Base-by-base conservation (phyloP, 2,113 vertebrate genomes). In the Oreotrochilus melanogaster region DNA sequence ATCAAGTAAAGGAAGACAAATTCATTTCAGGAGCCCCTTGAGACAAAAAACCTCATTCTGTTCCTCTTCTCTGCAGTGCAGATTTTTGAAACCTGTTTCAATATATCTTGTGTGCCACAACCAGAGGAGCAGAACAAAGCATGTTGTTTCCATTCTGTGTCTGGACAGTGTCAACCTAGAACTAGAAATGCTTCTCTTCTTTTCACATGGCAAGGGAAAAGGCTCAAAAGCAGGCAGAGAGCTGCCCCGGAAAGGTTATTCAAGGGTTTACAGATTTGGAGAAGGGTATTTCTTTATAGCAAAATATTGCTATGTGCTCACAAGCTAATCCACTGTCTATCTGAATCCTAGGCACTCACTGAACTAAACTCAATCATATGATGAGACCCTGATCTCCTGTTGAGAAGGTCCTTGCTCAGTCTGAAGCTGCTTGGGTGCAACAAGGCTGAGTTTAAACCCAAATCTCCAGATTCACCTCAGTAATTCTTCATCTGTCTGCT, bases 101-200 rank as follows among this genome's bases (percentile, higher is more conserved):
- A 30, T 50, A 23, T 4, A 30, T 70, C 37, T 73, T 66, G 17
- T 30, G 30, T 75, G 27, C 47, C 33, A 56, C 64, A 89, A 79
- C 28, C 25, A 78, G 47, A 93, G 43, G 24, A 86, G 33, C 43
- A 62, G 86, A 92, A 78, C 18, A 64, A 78, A 95, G 45, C 80
- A 73, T 5, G 0, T 73, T 78, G 53, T 61, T 70, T 88, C 81
- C 37, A 51, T 81, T 79, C 43, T 24, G 58, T 54, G 58, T 76
- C 92, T 96, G 93, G 82, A 76, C 17, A 66, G 23, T 19, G 16
- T 85, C 93, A 86, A 35, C 21, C 53, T 80, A 83, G 50, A 76
- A 89, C 74, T 79, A 76, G 94, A 94, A 89, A 80, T 0, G 4
- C 30, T 76, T 83, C 45, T 73, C 54, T 57, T 72, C 61, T 58